Evolutionary conservation across 2,113 vertebrate species (phyloP), one percentile per base, ranked within the genome.

Genomic region (Epinephelus cyanopodus): DNA sequence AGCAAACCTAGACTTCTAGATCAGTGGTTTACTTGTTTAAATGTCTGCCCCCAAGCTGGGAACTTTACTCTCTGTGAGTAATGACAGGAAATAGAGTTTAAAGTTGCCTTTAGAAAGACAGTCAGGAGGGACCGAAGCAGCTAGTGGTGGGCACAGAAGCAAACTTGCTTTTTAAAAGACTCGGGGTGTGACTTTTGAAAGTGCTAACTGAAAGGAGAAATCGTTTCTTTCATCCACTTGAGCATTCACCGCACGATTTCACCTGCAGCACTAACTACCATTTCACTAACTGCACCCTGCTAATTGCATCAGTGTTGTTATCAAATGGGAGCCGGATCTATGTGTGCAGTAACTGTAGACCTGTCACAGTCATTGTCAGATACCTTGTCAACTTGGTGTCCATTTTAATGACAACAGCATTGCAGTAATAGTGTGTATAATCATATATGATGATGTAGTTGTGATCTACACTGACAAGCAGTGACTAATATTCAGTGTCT

Each of bases 241-340:
- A 61, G 27, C 48, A 29, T 54, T 79, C 69, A 15, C 39, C 74
- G 52, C 53, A 60, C 21, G 45, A 64, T 69, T 47, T 12, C 10
- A 50, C 68, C 76, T 57, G 53, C 56, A 23, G 68, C 66, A 53
- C 54, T 15, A 75, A 56, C 71, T 29, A 23, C 60, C 25, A 18
- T 84, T 78, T 85, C 61, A 45, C 65, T 50, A 79, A 82, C 54
- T 72, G 50, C 42, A 29, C 47, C 39, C 6, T 25, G 14, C 47
- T 79, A 69, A 89, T 90, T 79, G 39, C 68, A 61, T 66, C 69
- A 56, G 42, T 11, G 58, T 67, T 66, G 15, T 60, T 47, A 27
- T 81, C 65, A 79, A 87, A 85, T 80, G 73, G 65, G 77, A 50
- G 63, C 52, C 56, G 17, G 68, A 74, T 60, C 11, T n/a, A 2